These are phyloP conservation scores for Leptonema lineaticorne DNA, from an alignment of 1,140 invertebrate genomes.

Conservation along the genomic window DNA sequence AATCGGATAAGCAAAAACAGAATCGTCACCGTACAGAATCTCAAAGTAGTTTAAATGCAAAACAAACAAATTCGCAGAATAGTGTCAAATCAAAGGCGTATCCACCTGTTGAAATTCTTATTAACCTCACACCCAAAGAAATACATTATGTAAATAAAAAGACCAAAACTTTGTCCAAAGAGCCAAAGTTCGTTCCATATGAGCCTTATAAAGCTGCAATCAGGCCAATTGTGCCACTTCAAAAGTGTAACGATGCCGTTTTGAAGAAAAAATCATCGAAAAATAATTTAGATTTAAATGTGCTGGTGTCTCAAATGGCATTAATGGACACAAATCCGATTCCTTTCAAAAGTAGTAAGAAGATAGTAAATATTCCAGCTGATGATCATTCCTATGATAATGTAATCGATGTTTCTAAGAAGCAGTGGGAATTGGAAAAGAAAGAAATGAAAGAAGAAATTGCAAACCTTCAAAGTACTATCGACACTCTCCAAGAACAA, in stretches of 20 bases:
- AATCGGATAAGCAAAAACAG: not conserved
- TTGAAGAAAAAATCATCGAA: slow-evolving; percentile 52
- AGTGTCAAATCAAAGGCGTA: not conserved
- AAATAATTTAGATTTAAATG: slow-evolving; percentile 71
- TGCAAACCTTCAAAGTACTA: slow-evolving; percentile 46
- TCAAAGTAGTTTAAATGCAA: not conserved
- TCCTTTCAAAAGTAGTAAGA: slow-evolving; percentile 51
- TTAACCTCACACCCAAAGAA: slow-evolving; percentile 38
- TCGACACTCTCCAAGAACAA: slow-evolving; percentile 52
- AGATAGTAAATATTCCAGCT: slow-evolving; percentile 57
- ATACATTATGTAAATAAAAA: slow-evolving; percentile 36
- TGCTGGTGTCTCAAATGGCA: slow-evolving; percentile 67
- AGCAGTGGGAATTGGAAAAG: slow-evolving; percentile 43
- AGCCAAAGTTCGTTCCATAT: slow-evolving; percentile 84
- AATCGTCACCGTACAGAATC: not conserved
- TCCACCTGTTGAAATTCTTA: slow-evolving; percentile 20
- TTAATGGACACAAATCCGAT: slow-evolving; percentile 59
- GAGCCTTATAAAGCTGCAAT: slow-evolving; percentile 87
- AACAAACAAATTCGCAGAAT: not conserved
- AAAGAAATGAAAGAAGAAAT: slow-evolving; percentile 50
- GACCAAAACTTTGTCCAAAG: slow-evolving; percentile 55
- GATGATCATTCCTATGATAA: slow-evolving; percentile 41
- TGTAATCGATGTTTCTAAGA: slow-evolving; percentile 35
- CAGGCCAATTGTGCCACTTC: slow-evolving; percentile 67
- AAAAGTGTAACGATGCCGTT: slow-evolving; percentile 49